These are phyloP conservation scores for Erebia palarica DNA, from an alignment of 2,888 invertebrate genomes.

Conservation along the genomic window DNA sequence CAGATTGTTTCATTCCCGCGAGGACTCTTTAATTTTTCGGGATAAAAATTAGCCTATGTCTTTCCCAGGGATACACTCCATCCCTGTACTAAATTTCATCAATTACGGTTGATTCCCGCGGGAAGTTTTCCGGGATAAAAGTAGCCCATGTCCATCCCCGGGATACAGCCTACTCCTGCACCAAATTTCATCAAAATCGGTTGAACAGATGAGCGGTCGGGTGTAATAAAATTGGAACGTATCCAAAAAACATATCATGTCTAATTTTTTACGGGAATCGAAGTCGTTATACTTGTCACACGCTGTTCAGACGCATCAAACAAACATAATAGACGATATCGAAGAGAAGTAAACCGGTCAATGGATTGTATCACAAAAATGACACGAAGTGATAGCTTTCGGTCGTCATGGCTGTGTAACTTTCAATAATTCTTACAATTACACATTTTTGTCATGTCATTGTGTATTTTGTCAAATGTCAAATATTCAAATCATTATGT, in stretches of 20 bases:
- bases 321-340: slow-evolving; percentile 27
- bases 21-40: too few relatives aligned
- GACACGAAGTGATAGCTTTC: slow-evolving; percentile 20
- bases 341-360: slow-evolving; percentile 3
- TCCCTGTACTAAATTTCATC: too few relatives aligned
- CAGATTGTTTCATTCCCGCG: too few relatives aligned
- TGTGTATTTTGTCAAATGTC: slow-evolving; percentile 21
- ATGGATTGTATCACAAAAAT: slow-evolving; percentile 21
- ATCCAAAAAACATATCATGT: not conserved
- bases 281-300: slow-evolving; percentile 46
- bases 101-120: too few relatives aligned
- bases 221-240: not conserved
- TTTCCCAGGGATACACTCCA: too few relatives aligned
- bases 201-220: too few relatives aligned
- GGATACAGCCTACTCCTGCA: too few relatives aligned
- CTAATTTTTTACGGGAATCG: slow-evolving; percentile 25
- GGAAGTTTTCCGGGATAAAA: too few relatives aligned
- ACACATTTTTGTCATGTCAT: slow-evolving; percentile 21
- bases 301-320: slow-evolving; percentile 50
- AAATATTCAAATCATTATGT: slow-evolving; percentile 13
- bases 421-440: slow-evolving; percentile 19
- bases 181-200: too few relatives aligned
- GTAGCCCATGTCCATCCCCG: too few relatives aligned
- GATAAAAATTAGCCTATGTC: too few relatives aligned
- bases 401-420: slow-evolving; percentile 26